Percentiles rank a stretch among this genome's conserved stretches.
Conservation (phyloP, 2,797 vertebrate genomes). For the Presbytis comata region DNA sequence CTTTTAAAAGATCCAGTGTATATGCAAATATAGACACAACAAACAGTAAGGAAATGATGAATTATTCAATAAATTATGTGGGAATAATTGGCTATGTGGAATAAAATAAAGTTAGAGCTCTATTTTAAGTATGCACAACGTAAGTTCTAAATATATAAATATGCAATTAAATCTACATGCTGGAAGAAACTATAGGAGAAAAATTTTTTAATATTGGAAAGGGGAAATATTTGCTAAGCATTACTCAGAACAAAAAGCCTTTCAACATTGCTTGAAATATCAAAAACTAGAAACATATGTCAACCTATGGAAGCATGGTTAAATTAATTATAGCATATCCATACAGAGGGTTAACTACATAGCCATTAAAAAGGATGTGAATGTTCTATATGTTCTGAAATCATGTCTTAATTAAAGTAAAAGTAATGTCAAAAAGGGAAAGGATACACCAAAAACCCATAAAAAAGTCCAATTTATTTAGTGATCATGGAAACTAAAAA, state of each 20-base stretch:
- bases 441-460: not conserved
- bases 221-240: not conserved
- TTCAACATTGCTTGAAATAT: not conserved
- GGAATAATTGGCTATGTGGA: not conserved
- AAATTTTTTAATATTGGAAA: conserved; percentile 26
- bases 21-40: not conserved
- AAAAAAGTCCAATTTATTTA: not conserved
- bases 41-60: not conserved
- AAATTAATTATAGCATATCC: not conserved
- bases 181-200: not conserved
- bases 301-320: not conserved
- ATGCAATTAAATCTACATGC: conserved; percentile 18
- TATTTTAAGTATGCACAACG: not conserved
- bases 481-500: conserved; percentile 1
- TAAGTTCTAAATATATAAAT: not conserved
- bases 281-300: conserved; percentile 31
- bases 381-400: not conserved
- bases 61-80: conserved; percentile 25
- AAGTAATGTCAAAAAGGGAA: conserved; percentile 10
- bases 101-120: conserved; percentile 26
- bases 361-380: conserved; percentile 11
- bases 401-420: conserved; percentile 9
- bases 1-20: not conserved
- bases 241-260: conserved; percentile 15
- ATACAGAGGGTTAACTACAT: not conserved